Percentiles rank a stretch among this genome's conserved stretches.
These are phyloP conservation scores for Dysidea cf. avara DNA, from an alignment of 37 sponge, comb jelly and placozoan species.

Conservation along the genomic window DNA sequence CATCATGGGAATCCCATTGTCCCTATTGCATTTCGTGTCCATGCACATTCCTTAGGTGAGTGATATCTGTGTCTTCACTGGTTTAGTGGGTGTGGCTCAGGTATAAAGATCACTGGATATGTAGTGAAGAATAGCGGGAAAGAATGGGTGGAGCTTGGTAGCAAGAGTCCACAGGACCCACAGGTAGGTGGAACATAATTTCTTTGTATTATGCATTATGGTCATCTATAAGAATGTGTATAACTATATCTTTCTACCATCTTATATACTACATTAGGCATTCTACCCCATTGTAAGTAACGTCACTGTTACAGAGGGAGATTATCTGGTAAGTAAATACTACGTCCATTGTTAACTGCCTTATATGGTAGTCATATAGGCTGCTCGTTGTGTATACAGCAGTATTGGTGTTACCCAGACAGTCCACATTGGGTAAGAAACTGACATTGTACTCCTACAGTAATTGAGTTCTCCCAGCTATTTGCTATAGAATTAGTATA, in stretches of 20 bases:
- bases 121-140: conserved; percentile 16
- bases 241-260: too few relatives aligned
- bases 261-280: conserved; percentile 12
- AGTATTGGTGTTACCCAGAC: conserved; percentile 5
- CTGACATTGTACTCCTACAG: background rate
- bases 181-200: conserved; percentile 44
- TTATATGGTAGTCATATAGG: conserved; percentile 40
- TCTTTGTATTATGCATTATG: too few relatives aligned
- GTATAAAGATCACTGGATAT: conserved; percentile 59
- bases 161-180: conserved; percentile 77
- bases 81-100: conserved; percentile 12
- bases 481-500: background rate
- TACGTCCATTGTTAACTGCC: background rate
- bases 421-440: conserved; percentile 59
- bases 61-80: conserved; percentile 8
- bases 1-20: conserved; percentile 53
- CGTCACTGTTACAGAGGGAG: conserved; percentile 15
- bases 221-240: too few relatives aligned
- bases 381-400: conserved; percentile 54
- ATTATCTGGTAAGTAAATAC: conserved; percentile 38
- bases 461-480: background rate
- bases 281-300: conserved; percentile 50
- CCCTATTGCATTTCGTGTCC: conserved; percentile 89
- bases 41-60: conserved; percentile 83
- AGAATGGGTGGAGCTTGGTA: conserved; percentile 67